Base-by-base conservation (phyloP, 1,140 invertebrate genomes). In the Penaeus japonicus region DNA sequence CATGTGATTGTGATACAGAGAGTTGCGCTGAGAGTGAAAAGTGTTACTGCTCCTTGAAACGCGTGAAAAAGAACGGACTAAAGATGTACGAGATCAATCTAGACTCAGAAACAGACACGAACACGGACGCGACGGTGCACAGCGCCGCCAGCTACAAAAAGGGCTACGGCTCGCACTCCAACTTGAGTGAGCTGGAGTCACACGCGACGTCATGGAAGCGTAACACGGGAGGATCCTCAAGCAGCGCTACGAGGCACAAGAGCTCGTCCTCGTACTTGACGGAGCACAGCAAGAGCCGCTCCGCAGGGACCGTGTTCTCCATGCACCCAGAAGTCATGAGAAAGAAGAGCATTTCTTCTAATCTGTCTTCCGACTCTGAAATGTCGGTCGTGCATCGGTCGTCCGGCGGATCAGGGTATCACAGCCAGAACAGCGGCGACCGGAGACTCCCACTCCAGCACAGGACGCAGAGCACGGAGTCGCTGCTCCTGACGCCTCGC, bases 1-100 rank as follows among this genome's bases (percentile, higher is more conserved):
- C 89, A 22, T 91, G 96, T 91, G 94, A 94, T 4, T 97, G 96
- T 92, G 96, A 97, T 91, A 96, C 96, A 0, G 96, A 97, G 91
- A 96, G 96, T 90, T 97, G 96, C 92, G 94, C 96, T 0, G 96
- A 97, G 85, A 96, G 96, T 91, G 97, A 97, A 91, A 97, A 97
- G 92, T 98, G 97, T 91, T 98, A 98, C 91, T 98, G 97, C 92
- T 92, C 92, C 18, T 89, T 92, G 35, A 91, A 92, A 86, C 84
- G 91, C 5, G 90, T 92, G 62, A 92, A 91, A 84, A 90, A 92
- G 39, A 92, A 92, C 81, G 92, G 92, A 18, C 89, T 92, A 17
- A 92, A 92, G 87, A 91, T 92, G 62, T 92, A 92, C 87, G 91
- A 92, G 53, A 92, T 92, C 59, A 91, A 92, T 85, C 90, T 92